These are phyloP conservation scores for Cryptocephalus moraei DNA, from an alignment of 2,888 invertebrate species.

Conservation along the genomic window DNA sequence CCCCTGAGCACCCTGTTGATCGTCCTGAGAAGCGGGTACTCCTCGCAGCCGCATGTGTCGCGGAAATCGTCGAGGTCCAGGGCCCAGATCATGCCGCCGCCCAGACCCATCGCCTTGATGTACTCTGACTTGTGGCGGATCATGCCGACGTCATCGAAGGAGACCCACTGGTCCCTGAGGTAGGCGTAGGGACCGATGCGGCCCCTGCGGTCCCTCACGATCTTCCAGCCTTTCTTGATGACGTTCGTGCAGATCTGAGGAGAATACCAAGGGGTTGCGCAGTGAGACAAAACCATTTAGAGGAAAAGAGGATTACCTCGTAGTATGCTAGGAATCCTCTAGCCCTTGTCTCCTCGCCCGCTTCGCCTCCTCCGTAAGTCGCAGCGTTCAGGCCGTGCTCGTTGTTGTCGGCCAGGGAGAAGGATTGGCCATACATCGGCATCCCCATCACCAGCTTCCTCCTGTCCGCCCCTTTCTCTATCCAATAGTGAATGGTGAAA, in stretches of 20 bases:
- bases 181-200: conserved; percentile 84
- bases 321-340: conserved; percentile 83
- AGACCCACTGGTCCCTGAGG: conserved; percentile 81
- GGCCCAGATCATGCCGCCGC: conserved; percentile 86
- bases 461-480: conserved; percentile 65
- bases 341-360: conserved; percentile 78
- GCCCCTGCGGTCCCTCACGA: conserved; percentile 63
- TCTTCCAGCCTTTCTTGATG: conserved; percentile 63
- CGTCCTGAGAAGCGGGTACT: conserved; percentile 67
- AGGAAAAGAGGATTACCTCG: conserved; percentile 46
- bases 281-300: background rate
- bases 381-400: conserved; percentile 62
- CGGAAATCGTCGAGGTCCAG: conserved; percentile 80
- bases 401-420: conserved; percentile 60
- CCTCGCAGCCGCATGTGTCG: conserved; percentile 71
- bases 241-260: conserved; percentile 71
- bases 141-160: conserved; percentile 82
- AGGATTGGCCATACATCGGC: conserved; percentile 85
- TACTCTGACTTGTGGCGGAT: conserved; percentile 75
- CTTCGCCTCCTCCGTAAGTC: conserved; percentile 80
- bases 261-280: background rate
- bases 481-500: conserved; percentile 81
- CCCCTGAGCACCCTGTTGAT: conserved; percentile 71
- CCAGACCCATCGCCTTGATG: conserved; percentile 67
- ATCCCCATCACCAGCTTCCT: conserved; percentile 76